Base-by-base conservation (phyloP, 2,113 vertebrate species). In the Silurus glanis region DNA sequence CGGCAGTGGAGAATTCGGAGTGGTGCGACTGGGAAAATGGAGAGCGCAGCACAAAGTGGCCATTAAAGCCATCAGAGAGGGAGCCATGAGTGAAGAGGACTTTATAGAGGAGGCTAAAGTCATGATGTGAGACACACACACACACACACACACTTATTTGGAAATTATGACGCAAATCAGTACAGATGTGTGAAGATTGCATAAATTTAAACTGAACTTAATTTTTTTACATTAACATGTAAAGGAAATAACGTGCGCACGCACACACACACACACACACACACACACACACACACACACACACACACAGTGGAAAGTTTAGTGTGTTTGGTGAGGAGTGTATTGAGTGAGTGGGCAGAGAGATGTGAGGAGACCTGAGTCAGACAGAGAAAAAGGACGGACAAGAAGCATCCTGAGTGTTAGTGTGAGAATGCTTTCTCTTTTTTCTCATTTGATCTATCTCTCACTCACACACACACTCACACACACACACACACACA, bases 41-140 rank as follows among this genome's bases (percentile, higher is more conserved):
- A 94, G 97, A 62, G 95, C 95, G 0, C 95, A 97, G 90, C 96
- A 97, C 86, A 97, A 96, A 90, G 98, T 99, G 37, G 98, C 98
- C 66, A 98, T 99, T 91, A 99, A 99, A 91, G 95, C 97, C n/a
- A 97, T 99, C 80, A 94, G 95, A 6, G 96, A 97, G 78, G 97
- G 97, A 0, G 96, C 98, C 0, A 99, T 99, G 98, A 96, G 94
- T 4, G 97, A 99, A 90, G 98, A 99, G 89, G 98, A 99, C 90
- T 99, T 99, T 87, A 96, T 98, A 76, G 97, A 99, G 86, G 98
- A 99, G 93, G 98, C 97, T 64, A 98, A 97, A 92, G 95, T 98
- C 59, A 99, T 99, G 97, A 99, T 97, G 97, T 99, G 89, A 95
- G 96, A 92, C 80, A 80, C 55, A 37, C 51, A 58, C 61, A 83